phyloP scores from a whole-genome alignment of 2,113 vertebrate genomes.

The Mesembrinibis cayennensis region DNA sequence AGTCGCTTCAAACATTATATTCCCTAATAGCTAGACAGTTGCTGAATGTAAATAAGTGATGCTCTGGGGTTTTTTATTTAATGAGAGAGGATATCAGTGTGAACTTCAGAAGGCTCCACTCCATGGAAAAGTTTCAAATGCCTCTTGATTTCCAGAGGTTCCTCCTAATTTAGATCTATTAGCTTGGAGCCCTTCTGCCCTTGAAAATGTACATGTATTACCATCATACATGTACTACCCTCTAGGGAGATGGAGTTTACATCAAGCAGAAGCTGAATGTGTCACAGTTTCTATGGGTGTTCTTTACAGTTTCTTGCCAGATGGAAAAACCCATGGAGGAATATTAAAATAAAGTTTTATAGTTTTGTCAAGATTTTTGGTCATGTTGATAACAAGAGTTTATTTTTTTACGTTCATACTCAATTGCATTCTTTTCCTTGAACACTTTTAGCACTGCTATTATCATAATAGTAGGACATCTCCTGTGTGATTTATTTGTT shows the following conservation, averaged over 20 bases:
- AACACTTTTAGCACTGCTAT: background rate
- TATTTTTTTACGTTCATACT: background rate
- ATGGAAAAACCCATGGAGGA: background rate
- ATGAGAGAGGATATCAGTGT: background rate
- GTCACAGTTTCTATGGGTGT: background rate
- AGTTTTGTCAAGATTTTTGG: background rate
- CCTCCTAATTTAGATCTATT: background rate
- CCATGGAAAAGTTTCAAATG: background rate
- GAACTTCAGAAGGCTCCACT: background rate
- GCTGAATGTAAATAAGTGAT: background rate
- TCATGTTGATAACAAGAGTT: background rate
- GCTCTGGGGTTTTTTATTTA: background rate
- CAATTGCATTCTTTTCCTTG: background rate
- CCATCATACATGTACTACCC: background rate
- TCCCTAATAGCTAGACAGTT: background rate
- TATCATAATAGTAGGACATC: background rate
- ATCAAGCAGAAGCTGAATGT: background rate
- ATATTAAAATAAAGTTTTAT: background rate
- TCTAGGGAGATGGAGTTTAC: background rate
- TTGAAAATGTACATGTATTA: background rate
- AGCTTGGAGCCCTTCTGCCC: background rate
- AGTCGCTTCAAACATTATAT: background rate
- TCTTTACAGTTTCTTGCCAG: background rate
- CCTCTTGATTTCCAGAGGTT: background rate
- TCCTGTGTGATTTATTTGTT: background rate